Evolutionary conservation across 2,888 invertebrate genomes (phyloP).

Genomic region (Axea sp.): DNA sequence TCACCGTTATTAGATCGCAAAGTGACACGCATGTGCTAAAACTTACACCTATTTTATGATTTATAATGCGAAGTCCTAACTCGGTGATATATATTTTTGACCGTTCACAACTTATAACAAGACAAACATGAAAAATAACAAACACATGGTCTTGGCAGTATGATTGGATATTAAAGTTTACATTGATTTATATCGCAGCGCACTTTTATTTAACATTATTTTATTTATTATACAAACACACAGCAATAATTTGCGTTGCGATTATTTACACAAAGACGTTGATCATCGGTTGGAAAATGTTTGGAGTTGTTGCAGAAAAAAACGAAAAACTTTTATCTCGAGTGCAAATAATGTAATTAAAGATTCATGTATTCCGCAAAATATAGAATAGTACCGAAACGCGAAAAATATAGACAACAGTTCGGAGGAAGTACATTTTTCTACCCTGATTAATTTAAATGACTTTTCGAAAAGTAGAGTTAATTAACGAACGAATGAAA

Average conservation of each 20-base stretch:
- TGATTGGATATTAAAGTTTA: slow-evolving; percentile 15
- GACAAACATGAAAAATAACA: slow-evolving; percentile 6
- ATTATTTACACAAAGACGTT: too few relatives aligned
- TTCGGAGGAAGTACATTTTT: slow-evolving; percentile 15
- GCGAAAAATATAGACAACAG: slow-evolving; percentile 8
- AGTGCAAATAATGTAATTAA: not conserved
- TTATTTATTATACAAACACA: too few relatives aligned
- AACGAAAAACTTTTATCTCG: too few relatives aligned
- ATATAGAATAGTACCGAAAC: slow-evolving; percentile 13
- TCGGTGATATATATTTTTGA: too few relatives aligned
- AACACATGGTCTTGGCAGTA: slow-evolving; percentile 12
- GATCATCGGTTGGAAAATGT: too few relatives aligned
- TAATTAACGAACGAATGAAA: slow-evolving; percentile 13
- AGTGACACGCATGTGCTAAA: too few relatives aligned
- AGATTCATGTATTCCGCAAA: slow-evolving; percentile 4
- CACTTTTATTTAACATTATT: not conserved
- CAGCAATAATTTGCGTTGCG: too few relatives aligned
- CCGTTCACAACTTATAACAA: slow-evolving; percentile 23
- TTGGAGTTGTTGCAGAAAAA: too few relatives aligned
- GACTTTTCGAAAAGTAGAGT: slow-evolving; percentile 12
- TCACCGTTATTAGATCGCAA: too few relatives aligned
- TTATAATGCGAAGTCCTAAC: too few relatives aligned
- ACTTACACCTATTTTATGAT: too few relatives aligned
- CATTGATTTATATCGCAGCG: not conserved
- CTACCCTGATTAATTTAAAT: slow-evolving; percentile 32